Evolutionary conservation across 2,888 invertebrate genomes (phyloP), one percentile per base, ranked within the genome.

Genomic region (Timandra comae): DNA sequence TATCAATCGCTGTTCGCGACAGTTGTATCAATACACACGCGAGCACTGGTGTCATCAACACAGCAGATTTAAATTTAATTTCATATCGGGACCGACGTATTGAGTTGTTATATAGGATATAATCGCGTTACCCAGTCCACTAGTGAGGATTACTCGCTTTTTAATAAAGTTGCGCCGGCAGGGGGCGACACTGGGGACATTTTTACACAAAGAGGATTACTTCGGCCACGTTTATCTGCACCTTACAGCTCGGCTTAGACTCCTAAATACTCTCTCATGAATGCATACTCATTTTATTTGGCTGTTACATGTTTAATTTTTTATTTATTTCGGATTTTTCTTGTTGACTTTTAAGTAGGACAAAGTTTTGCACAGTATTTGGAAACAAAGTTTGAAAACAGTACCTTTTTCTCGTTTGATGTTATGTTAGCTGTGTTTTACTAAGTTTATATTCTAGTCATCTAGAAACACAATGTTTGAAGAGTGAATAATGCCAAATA

Each of bases 131-230:
- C 74, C 66, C 79, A 77, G 75, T 82, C 82, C 79, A 81, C 76
- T 79, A 84, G 75, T 74, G 70, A 59, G 77, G 82, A 82, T 84
- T 85, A 85, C 73, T 68, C 66, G 76, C 79, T 84, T 85, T 85
- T 84, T 85, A 85, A 84, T 85, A 82, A 85, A 80, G 77, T 80
- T 60, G 61, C 59, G 62, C 61, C 65, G 54, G 59, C 64, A 61
- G 74, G 79, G 78, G 73, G 79, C 62, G 74, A 66, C 69, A 64
- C 56, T 62, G 74, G 79, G 80, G 82, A 82, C 82, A 81, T 81
- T 84, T 84, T 84, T 82, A 71, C 72, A 85, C 81, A 84, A 84
- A 82, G 82, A 66, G 84, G 84, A 85, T 84, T 85, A 85, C 75
- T 76, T 70, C 59, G 76, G 71, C 67, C 71, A 58, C 74, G 82